Evolutionary conservation across 2,888 invertebrate genomes (phyloP), one percentile per base, ranked within the genome.

Genomic region (Neelides folsomi): DNA sequence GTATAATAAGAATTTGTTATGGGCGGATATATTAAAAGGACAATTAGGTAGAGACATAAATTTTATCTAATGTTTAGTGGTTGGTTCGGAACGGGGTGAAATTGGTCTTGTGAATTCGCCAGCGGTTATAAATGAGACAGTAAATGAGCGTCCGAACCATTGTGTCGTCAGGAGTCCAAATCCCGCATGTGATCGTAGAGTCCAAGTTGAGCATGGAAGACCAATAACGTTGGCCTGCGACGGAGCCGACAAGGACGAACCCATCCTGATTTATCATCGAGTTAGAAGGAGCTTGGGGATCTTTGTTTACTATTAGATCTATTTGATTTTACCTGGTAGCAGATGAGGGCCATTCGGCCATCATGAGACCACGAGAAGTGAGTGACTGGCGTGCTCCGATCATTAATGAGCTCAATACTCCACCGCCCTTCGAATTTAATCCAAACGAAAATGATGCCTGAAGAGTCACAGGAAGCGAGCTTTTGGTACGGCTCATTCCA

Each of bases 401-500:
- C 97, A 72, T 98, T 98, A 71, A 98, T 97, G 63, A 98, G 77
- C 73, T 98, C 97, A 66, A 98, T 95, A 64, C 93, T 93, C 97
- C 97, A 98, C 42, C 95, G 79, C 40, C 93, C 95, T 70, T 98
- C 97, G 72, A 95, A 95, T 71, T 95, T 94, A 68, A 97, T 94
- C 97, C 97, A 98, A 20, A 98, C 95, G 72, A 97, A 97, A 69
- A 97, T 97, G 53, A 97, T 90, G 1, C 97, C 95, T 2, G 89
- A 88, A 67, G 87, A 86, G 76, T 97, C 97, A 73, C 95, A 97
- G 5, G 94, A 93, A 6, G 95, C 95, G 65, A 97, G 74, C 72
- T 97, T 95, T 74, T 94, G 93, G 71, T 94, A 95, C 0, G 93
- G 92, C 70, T 92, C 92, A 74, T 97, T 97, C 97, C 97, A 97